Base-by-base conservation (phyloP, 2,888 invertebrate genomes). In the Poecilus cupreus region DNA sequence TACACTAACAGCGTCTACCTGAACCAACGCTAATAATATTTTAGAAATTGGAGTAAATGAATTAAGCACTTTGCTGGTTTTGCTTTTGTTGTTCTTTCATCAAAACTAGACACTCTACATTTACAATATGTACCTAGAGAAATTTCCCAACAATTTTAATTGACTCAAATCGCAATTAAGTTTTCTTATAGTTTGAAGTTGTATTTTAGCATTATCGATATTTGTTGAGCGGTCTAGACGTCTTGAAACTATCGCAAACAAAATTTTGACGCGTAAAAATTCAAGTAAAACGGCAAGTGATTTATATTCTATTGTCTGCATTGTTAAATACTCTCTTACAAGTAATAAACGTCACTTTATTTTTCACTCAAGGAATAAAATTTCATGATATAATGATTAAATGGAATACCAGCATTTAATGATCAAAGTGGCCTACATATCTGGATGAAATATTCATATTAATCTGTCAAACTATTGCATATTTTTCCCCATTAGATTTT, bases 81-180 rank as follows among this genome's bases (percentile, higher is more conserved):
- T 49, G 49, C 20, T 54, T 54, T 54, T 54, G 54, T 46, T 46
- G 3, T 10, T n/a, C 46, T 46, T 54, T 22, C 22, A 54, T 22
- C 18, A 54, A 54, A 18, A 51, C 51, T 51, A 18, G 20, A 51
- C 3, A 2, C 26, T 5, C 51, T 18, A 54, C 54, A 54, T 54
- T 20, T 54, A 54, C 54, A 10, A 20, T 49, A 18, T 49, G 13
- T 49, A n/a, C 49, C 54, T 13, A 11, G 10, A 57, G 54, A 57
- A 26, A 60, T 26, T 60, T 60, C 13, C 60, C 60, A 60, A 60
- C 60, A 60, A 60, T 26, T 60, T 60, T 60, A 60, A 60, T 60
- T 60, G 60, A 60, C 24, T 60, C 24, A 24, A 60, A 60, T 60
- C 60, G 24, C 18, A 60, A 20, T 60, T 22, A 18, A 60, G 24